Base-by-base conservation (phyloP, 2,113 vertebrate species). In the Callopanchax toddi region DNA sequence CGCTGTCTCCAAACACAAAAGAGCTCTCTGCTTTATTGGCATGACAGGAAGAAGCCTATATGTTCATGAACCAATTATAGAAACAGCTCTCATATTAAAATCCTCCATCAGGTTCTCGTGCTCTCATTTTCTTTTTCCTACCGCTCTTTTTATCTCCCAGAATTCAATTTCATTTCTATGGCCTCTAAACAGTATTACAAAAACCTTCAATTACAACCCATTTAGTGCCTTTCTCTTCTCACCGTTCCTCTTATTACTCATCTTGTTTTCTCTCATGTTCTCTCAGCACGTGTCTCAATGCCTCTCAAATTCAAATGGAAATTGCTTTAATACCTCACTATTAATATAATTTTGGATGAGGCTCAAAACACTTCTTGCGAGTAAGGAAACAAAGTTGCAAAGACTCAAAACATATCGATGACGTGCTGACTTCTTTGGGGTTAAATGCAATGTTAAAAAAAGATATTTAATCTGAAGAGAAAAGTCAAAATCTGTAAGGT, bases 61-160 rank as follows among this genome's bases (percentile, higher is more conserved):
- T 76, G 57, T 62, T 70, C 56, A 54, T 72, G 60, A 66, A 64
- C 39, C 69, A 79, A 48, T 76, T 52, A 69, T 12, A 49, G 42
- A 37, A 51, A 3, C 22, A 20, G 37, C 43, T 57, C 44, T 42
- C 54, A 59, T 39, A 60, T 60, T 62, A 67, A 63, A 67, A 57
- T 36, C 50, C 17, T 50, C 37, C 60, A 22, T 11, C 56, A 63
- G 6, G 51, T 25, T 26, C n/a, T 36, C 5, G 22, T 40, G 6
- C 50, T 36, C 36, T 25, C 21, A 58, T 63, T 26, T 45, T 56
- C n/a, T n/a, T n/a, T n/a, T n/a, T n/a, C 25, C 42, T 52, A 2
- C 45, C 9, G 10, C 23, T 71, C 21, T 32, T 20, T 72, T 46
- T 58, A 51, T 74, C 58, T 57, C 22, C 59, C 58, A 16, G 36